Conservation (phyloP, 2,113 vertebrate genomes). For the Vidua chalybeata region DNA sequence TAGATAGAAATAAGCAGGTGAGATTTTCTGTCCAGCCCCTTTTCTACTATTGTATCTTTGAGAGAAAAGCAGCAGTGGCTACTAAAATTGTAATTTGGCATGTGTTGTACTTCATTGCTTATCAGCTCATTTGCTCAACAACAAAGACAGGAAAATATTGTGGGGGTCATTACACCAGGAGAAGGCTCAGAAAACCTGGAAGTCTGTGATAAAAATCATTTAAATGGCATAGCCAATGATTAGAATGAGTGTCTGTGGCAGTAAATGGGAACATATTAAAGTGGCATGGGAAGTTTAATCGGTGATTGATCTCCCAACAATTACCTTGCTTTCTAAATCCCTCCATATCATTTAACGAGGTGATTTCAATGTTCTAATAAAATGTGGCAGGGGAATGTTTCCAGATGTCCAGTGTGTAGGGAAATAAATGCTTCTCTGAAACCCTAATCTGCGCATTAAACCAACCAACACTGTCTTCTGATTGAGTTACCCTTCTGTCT, state of each 20-base stretch:
- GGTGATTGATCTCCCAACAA: slow-evolving; percentile 36
- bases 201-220: slow-evolving; percentile 28
- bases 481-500: slow-evolving; percentile 3
- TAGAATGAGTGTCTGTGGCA: background rate
- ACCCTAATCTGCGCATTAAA: background rate
- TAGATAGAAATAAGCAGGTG: background rate
- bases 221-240: background rate
- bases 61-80: background rate
- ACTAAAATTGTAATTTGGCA: background rate
- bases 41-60: background rate
- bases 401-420: slow-evolving; percentile 26
- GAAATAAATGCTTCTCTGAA: slow-evolving; percentile 21
- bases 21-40: background rate
- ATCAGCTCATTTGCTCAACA: background rate
- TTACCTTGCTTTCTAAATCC: slow-evolving; percentile 26
- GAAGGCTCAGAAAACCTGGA: slow-evolving; percentile 25
- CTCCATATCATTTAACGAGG: slow-evolving; percentile 39
- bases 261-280: slow-evolving; percentile 43
- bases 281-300: background rate
- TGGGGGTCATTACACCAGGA: background rate
- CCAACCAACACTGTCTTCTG: background rate
- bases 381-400: slow-evolving; percentile 44
- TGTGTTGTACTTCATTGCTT: background rate
- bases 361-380: slow-evolving; percentile 64
- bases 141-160: slow-evolving; percentile 3